A percentile compares a stretch with the other conserved stretches of the same genome.
Evolutionary conservation across 2,797 vertebrate species (phyloP).

Genomic region (Heliangelus exortis): DNA sequence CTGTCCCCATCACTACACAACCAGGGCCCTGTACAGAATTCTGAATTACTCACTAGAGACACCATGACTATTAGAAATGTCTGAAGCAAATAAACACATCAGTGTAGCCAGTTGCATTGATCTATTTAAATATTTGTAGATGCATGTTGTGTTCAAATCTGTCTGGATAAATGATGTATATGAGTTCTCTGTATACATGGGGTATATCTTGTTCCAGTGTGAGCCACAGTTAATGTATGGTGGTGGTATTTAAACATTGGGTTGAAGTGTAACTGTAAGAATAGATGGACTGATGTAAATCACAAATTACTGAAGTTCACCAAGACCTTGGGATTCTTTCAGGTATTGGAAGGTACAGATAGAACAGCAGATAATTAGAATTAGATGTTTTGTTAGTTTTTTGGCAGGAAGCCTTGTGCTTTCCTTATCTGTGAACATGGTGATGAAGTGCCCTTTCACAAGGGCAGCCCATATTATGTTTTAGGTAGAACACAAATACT

Average conservation of each 20-base stretch:
- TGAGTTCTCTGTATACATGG: background rate
- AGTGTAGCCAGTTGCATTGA: background rate
- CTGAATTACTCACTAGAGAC: background rate
- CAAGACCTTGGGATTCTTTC: background rate
- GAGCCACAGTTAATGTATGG: background rate
- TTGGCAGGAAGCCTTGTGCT: constrained; percentile 9
- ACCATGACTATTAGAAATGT: background rate
- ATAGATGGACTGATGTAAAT: background rate
- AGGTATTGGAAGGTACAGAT: background rate
- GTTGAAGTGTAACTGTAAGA: background rate
- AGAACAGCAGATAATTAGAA: constrained; percentile 14
- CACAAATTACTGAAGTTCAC: background rate
- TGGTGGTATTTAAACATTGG: background rate
- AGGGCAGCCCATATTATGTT: background rate
- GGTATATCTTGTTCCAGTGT: background rate
- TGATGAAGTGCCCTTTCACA: background rate
- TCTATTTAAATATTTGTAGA: background rate
- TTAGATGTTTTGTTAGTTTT: background rate
- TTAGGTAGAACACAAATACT: background rate
- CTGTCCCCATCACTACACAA: background rate
- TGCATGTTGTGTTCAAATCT: background rate
- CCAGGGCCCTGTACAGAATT: background rate
- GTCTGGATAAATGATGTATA: no score
- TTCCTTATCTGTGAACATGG: background rate
- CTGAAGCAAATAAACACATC: background rate